Base-by-base conservation (phyloP, 2,888 invertebrate species). In the Halocaridina rubra region DNA sequence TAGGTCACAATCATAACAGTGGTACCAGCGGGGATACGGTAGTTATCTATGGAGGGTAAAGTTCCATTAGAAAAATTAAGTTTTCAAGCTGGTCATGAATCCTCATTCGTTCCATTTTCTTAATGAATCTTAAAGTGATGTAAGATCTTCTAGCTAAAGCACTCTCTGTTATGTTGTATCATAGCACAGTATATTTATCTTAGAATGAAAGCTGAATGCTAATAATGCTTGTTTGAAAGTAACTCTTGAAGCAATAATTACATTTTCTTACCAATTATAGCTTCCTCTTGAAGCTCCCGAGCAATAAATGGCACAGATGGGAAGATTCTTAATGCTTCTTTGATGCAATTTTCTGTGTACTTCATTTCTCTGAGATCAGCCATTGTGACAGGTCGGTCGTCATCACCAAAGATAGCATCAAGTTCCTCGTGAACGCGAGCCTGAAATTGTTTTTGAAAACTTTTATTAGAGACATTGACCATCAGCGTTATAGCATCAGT, bases 341-440 rank as follows among this genome's bases (percentile, higher is more conserved):
- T 91, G 71, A 91, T 90, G 85, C 90, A 91, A 80, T 90, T 89
- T 80, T 91, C 91, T 29, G 91, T 89, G 86, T 90, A 90, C 76
- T 90, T 90, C 90, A 91, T 71, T 8, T 75, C 67, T 22, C 61
- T 81, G 39, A 87, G 84, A 80, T 76, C 84, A 19, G 39, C 79
- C 22, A 77, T 72, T 22, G 78, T 84, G 46, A 69, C 79, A 8
- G 80, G 78, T 2, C 77, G 76, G 72, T 89, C 89, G 33, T 90
- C 90, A 84, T 91, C 91, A 88, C 91, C 91, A 88, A 92, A 92
- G 57, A 93, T 90, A 4, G 87, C 81, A 57, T 91, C 91, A 71
- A 93, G 67, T 89, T 93, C 93, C 24, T 91, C 90, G 30, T 92
- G 91, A 0, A 92, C 86, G 19, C 74, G 78, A 2, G 78, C 46